Evolutionary conservation across 2,113 vertebrate species (phyloP).

Genomic region (Hemiprocne comata): DNA sequence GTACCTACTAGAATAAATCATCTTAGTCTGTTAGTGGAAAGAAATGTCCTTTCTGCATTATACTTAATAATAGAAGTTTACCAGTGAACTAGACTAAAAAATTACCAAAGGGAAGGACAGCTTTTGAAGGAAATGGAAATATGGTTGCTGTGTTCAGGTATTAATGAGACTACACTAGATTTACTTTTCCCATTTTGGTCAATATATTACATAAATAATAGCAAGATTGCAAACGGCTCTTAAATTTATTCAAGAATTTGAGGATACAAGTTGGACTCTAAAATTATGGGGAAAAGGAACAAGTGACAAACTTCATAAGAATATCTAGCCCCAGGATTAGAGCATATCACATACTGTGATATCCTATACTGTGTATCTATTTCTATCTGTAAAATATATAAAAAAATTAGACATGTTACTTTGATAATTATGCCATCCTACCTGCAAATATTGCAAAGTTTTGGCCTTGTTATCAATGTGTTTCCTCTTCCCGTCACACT

Average conservation of each 20-base stretch:
- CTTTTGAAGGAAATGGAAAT: background rate
- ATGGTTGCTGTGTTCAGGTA: background rate
- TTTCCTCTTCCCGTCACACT: background rate
- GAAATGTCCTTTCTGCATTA: background rate
- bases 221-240: background rate
- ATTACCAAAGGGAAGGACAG: background rate
- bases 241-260: background rate
- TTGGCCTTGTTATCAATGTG: background rate
- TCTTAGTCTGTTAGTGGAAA: background rate
- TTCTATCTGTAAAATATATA: background rate
- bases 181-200: background rate
- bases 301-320: background rate
- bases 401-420: background rate
- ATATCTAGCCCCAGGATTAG: background rate
- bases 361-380: background rate
- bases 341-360: background rate
- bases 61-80: background rate
- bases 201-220: background rate
- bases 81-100: background rate
- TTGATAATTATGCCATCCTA: background rate
- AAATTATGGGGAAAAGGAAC: background rate
- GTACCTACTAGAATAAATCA: background rate
- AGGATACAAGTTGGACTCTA: background rate
- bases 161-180: background rate
- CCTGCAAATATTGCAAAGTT: background rate